These are phyloP conservation scores for Catamblyrhynchus diadema DNA, from an alignment of 2,797 vertebrate genomes.

Conservation along the genomic window DNA sequence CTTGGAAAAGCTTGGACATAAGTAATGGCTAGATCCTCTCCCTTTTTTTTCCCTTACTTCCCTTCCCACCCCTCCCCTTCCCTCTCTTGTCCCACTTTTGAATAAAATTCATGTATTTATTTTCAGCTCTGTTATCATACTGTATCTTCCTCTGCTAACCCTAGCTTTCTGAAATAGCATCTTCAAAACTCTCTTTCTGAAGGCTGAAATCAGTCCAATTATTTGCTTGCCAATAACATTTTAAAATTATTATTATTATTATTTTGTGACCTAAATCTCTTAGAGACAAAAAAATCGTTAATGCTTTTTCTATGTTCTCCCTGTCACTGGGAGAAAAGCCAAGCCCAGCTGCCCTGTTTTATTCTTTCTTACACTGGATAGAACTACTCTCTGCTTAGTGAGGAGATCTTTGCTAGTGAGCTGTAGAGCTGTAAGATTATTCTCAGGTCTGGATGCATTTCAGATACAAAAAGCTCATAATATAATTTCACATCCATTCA, in stretches of 20 bases:
- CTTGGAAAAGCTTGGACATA: not conserved
- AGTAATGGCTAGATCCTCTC: not conserved
- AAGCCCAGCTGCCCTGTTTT: not conserved
- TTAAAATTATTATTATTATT: not conserved
- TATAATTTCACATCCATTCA: not conserved
- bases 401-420: not conserved
- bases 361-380: not conserved
- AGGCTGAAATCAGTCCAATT: not conserved
- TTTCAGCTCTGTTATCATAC: not conserved
- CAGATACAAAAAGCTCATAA: not conserved
- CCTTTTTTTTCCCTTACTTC: too few species aligned
- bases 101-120: not conserved
- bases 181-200: not conserved
- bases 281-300: not conserved
- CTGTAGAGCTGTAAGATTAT: not conserved
- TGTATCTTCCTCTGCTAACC: not conserved
- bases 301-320: not conserved
- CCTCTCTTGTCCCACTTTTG: not conserved
- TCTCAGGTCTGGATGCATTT: not conserved
- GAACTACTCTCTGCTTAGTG: not conserved
- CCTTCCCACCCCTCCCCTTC: not conserved
- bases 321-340: not conserved
- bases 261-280: not conserved
- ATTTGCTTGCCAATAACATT: not conserved
- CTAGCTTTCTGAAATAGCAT: not conserved